These are phyloP conservation scores for Liposcelis brunnea DNA, from an alignment of 2,888 invertebrate species.

Conservation along the genomic window DNA sequence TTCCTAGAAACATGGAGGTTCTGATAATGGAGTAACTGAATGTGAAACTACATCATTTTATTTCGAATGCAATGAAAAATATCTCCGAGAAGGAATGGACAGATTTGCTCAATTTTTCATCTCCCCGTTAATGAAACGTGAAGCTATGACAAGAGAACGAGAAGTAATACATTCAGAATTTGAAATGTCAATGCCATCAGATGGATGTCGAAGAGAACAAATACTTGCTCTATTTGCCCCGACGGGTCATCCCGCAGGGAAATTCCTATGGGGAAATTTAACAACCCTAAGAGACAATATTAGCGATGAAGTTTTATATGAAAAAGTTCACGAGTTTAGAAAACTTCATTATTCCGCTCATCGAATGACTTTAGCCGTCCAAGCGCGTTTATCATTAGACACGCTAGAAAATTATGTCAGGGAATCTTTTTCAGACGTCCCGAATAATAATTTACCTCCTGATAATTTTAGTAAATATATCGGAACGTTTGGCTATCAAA, in stretches of 20 bases:
- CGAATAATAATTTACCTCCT: constrained; percentile 42
- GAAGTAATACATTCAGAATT: constrained; percentile 84
- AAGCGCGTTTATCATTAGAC: constrained; percentile 41
- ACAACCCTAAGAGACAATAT: constrained; percentile 50
- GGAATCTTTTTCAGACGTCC: constrained; percentile 47
- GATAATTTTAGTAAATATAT: constrained; percentile 40
- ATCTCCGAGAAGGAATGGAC: constrained; percentile 59
- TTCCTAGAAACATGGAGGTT: constrained; percentile 60
- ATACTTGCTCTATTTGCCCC: constrained; percentile 51
- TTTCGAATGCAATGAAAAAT: constrained; percentile 70
- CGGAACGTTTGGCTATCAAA: constrained; percentile 39
- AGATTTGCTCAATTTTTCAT: constrained; percentile 81
- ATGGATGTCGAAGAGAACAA: constrained; percentile 58
- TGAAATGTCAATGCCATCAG: constrained; percentile 58
- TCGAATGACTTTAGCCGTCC: constrained; percentile 62
- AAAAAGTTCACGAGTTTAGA: constrained; percentile 54
- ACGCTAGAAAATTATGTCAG: constrained; percentile 45
- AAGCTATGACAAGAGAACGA: constrained; percentile 70
- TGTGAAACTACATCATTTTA: constrained; percentile 75
- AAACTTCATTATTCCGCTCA: constrained; percentile 68
- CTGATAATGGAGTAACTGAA: constrained; percentile 74
- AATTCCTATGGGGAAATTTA: constrained; percentile 76
- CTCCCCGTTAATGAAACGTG: constrained; percentile 64
- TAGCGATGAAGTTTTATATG: constrained; percentile 47
- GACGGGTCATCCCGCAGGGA: constrained; percentile 43